phyloP scores from a whole-genome alignment of 2,888 invertebrate species.

The Thecocarcelia acutangulata region DNA sequence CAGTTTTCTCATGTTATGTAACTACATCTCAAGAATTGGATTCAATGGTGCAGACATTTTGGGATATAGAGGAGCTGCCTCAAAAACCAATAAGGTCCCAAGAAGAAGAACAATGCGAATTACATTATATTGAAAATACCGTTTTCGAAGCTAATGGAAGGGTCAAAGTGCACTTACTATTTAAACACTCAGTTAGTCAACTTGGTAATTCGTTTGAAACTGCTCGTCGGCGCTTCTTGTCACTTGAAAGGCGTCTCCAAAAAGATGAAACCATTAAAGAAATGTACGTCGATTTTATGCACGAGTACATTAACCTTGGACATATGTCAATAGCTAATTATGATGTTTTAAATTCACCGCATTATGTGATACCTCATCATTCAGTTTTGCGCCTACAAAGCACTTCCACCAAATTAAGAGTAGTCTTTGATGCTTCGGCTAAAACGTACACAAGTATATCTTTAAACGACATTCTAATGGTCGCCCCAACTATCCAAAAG shows the following conservation, averaged over 20 bases:
- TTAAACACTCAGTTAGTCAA: constrained; percentile 6
- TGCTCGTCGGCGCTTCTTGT: constrained; percentile 26
- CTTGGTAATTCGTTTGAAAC: constrained; percentile 46
- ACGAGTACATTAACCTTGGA: too few species aligned
- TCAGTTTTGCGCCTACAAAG: background rate
- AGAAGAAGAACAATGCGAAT: constrained; percentile 33
- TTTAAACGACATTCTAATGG: constrained; percentile 39
- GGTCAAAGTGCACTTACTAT: constrained; percentile 26
- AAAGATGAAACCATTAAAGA: background rate
- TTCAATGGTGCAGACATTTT: constrained; percentile 6
- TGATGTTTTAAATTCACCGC: background rate
- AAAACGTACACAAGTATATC: constrained; percentile 33
- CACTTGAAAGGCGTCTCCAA: constrained; percentile 2
- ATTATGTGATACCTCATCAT: background rate
- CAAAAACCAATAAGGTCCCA: background rate
- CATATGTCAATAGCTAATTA: background rate
- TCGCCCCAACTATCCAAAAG: constrained; percentile 40
- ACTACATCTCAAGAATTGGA: constrained; percentile 11
- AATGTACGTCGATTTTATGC: too few species aligned
- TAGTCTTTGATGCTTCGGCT: background rate
- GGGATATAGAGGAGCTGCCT: constrained; percentile 29
- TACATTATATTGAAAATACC: constrained; percentile 19
- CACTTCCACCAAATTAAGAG: background rate
- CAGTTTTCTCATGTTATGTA: constrained; percentile 4
- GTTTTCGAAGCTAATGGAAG: background rate